These are phyloP conservation scores for Thamnophis sirtalis DNA, from an alignment of 2,113 vertebrate genomes.

Conservation along the genomic window DNA sequence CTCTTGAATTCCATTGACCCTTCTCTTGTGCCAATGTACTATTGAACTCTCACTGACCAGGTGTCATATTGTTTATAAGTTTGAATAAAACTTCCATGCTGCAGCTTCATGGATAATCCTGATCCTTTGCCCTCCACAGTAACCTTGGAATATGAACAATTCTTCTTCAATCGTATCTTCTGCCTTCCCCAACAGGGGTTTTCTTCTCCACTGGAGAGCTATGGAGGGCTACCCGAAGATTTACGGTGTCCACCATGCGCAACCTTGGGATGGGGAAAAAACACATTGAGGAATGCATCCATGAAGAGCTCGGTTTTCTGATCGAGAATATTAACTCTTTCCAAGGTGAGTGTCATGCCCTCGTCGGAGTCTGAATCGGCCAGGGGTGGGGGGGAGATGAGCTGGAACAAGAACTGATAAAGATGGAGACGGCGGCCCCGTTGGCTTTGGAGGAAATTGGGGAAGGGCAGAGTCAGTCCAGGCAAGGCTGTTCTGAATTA, in stretches of 20 bases:
- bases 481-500: no score
- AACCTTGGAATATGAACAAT: neutral
- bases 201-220: slow-evolving; percentile 70
- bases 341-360: slow-evolving; percentile 58
- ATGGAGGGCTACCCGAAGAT: slow-evolving; percentile 66
- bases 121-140: neutral
- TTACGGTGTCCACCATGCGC: slow-evolving; percentile 67
- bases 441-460: no score
- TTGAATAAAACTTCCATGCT: neutral
- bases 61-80: neutral
- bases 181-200: slow-evolving; percentile 55
- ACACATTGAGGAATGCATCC: slow-evolving; percentile 49
- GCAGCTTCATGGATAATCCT: neutral
- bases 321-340: slow-evolving; percentile 59
- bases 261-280: slow-evolving; percentile 68
- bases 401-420: no score
- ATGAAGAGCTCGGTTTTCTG: slow-evolving; percentile 66
- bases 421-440: no score
- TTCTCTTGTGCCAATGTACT: neutral
- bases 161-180: neutral
- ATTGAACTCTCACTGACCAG: neutral
- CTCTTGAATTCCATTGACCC: neutral
- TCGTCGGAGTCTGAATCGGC: no score
- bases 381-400: no score
- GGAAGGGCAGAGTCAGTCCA: no score